Conservation (phyloP, 2,113 vertebrate species). For the Baryphthengus martii region DNA sequence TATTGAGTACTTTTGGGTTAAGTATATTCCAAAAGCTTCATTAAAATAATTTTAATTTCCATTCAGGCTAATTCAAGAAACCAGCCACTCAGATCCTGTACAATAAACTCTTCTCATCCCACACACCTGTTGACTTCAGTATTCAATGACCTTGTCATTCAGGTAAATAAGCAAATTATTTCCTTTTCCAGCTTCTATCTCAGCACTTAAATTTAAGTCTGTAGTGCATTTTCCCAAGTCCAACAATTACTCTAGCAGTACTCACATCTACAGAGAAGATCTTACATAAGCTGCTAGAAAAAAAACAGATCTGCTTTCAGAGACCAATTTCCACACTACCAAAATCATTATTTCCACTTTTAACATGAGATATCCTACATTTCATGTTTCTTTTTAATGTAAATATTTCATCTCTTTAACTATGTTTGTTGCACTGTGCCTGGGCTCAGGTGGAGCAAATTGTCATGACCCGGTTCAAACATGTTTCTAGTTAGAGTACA, state of each 20-base stretch:
- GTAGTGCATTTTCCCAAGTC: background rate
- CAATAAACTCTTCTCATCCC: background rate
- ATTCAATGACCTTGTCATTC: background rate
- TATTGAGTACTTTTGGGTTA: background rate
- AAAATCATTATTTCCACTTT: background rate
- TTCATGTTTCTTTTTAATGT: background rate
- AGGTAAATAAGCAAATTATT: background rate
- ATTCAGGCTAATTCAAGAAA: background rate
- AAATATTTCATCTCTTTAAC: background rate
- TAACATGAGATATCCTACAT: background rate
- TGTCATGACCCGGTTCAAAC: background rate
- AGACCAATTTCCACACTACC: background rate
- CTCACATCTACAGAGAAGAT: background rate
- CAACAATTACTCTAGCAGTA: background rate
- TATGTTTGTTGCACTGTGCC: background rate
- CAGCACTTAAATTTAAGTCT: background rate
- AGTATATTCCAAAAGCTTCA: background rate
- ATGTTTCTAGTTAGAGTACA: background rate
- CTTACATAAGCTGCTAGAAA: background rate
- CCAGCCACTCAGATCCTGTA: background rate
- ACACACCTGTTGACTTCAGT: background rate
- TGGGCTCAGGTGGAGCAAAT: background rate
- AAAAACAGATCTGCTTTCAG: background rate
- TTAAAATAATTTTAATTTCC: background rate
- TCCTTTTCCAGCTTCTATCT: background rate